These are phyloP conservation scores for Bombylius discolor DNA, from an alignment of 2,888 invertebrate genomes.

Conservation along the genomic window DNA sequence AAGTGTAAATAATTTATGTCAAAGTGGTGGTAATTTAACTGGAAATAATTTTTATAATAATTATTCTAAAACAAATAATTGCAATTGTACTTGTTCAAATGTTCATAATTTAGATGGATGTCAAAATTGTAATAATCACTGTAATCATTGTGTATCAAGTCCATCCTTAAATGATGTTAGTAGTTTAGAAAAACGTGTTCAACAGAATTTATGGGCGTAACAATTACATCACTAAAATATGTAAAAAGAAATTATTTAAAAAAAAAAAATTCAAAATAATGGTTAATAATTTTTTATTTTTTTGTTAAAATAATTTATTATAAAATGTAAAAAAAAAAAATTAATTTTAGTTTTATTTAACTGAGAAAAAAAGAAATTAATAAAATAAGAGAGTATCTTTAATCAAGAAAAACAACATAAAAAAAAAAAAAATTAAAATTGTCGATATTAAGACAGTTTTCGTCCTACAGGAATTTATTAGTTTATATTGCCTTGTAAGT, in stretches of 20 bases:
- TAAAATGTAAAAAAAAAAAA: no score
- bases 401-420: no score
- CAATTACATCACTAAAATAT: constrained; percentile 1
- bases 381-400: no score
- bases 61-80: not conserved
- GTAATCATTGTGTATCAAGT: constrained; percentile 9
- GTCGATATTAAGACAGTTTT: no score
- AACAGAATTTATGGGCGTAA: constrained; percentile 12
- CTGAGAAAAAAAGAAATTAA: no score
- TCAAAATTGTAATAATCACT: constrained; percentile 7
- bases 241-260: not conserved
- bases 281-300: no score
- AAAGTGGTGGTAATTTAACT: not conserved
- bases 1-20: not conserved
- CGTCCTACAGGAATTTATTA: no score
- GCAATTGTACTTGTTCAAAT: not conserved
- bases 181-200: constrained; percentile 8
- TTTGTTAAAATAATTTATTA: no score
- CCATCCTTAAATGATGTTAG: constrained; percentile 8
- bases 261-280: not conserved
- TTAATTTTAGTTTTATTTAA: no score
- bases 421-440: no score
- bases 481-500: no score
- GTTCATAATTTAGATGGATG: not conserved
- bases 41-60: not conserved